Evolutionary conservation across 2,113 vertebrate species (phyloP).

Genomic region (Blennius ocellaris): DNA sequence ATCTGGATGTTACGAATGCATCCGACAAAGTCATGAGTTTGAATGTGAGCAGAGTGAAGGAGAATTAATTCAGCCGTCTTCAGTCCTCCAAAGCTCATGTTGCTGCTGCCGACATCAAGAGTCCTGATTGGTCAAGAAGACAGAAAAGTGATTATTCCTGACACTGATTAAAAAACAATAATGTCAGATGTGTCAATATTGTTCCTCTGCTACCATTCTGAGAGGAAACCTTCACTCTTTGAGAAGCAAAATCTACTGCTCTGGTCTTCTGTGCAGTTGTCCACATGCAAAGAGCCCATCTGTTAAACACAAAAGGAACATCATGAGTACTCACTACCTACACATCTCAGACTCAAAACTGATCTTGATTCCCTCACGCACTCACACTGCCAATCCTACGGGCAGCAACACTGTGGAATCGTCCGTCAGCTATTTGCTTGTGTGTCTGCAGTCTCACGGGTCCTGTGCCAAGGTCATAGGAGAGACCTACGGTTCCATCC

Average conservation of each 20-base stretch:
- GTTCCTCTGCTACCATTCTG: conserved; percentile 69
- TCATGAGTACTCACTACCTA: background rate
- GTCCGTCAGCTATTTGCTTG: conserved; percentile 81
- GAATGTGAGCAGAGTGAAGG: conserved; percentile 69
- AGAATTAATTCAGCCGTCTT: conserved; percentile 74
- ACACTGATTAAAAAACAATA: background rate
- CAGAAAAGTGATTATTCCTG: background rate
- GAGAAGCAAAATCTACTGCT: conserved; percentile 77
- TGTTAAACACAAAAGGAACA: conserved; percentile 49
- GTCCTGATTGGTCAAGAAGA: conserved; percentile 67
- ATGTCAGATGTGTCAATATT: background rate
- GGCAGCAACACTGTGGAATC: conserved; percentile 79
- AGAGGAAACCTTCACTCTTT: conserved; percentile 65
- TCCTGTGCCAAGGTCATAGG: conserved; percentile 82
- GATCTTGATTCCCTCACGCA: background rate
- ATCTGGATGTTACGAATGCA: conserved; percentile 79
- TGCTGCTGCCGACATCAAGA: conserved; percentile 76
- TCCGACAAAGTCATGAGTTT: conserved; percentile 83
- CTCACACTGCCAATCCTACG: conserved; percentile 82
- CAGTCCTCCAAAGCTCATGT: conserved; percentile 80
- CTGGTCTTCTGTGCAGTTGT: conserved; percentile 77
- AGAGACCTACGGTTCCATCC: conserved; percentile 70
- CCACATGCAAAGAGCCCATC: conserved; percentile 81
- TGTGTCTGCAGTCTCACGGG: conserved; percentile 75
- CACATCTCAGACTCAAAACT: background rate